Base-by-base conservation (phyloP, 1,140 invertebrate species). In the Asobara japonica region DNA sequence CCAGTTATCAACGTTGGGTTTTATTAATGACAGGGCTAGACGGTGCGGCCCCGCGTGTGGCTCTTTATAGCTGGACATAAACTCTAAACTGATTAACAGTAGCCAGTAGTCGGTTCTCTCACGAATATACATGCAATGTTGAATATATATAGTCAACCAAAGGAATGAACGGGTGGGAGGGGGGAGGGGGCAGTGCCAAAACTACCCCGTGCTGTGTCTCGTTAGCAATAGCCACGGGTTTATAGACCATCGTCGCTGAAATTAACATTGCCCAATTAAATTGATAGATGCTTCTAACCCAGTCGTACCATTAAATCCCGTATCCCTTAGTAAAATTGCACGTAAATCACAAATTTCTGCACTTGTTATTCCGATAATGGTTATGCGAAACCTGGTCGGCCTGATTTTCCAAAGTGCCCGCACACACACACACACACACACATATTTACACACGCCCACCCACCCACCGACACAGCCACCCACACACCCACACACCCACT, bases 41-140 rank as follows among this genome's bases (percentile, higher is more conserved):
- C 80, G 74, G 77, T 65, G 45, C 30, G 78, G 71, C 48, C 76
- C 75, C 76, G 61, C 74, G 60, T 62, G 27, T 30, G n/a, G 7
- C 70, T 74, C 65, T 88, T 88, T 88, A 87, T 88, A 81, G 85
- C 77, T 70, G 82, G 82, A 86, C 85, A 88, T 88, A 88, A 88
- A 87, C 85, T 88, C 86, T 87, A 88, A 87, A 88, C 86, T 87
- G 86, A 88, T 88, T 88, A 88, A 88, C 86, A 83, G 84, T 87
- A 81, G 85, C 84, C 82, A 80, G 82, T 82, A 82, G 80, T 78
- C 72, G 64, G 75, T 77, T 80, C 70, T 73, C 70, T 67, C 79
- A 82, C 81, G 82, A 81, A 85, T 86, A 85, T 86, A 86, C 86
- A 84, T 85, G 82, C 79, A 84, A 83, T 83, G 80, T 18, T 56